phyloP scores from a whole-genome alignment of 2,797 vertebrate genomes.

The Megalops cyprinoides region DNA sequence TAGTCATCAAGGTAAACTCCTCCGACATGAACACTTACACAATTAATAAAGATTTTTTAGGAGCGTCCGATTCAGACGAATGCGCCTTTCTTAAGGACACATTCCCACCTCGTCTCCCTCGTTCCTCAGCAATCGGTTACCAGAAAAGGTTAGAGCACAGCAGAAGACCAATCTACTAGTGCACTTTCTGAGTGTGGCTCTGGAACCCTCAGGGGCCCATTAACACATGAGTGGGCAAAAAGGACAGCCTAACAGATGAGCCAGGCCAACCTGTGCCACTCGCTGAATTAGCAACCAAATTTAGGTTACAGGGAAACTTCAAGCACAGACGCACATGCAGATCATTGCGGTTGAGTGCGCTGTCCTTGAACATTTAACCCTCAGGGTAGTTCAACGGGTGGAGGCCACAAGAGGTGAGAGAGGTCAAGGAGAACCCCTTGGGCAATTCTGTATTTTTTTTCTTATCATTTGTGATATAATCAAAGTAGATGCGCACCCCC shows the following conservation, averaged over 20 bases:
- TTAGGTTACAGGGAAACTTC: not conserved
- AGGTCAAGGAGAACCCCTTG: constrained; percentile 46
- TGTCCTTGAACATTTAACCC: constrained; percentile 58
- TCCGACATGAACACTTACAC: not conserved
- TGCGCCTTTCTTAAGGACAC: not conserved
- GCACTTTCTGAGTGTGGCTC: not conserved
- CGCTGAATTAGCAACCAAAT: constrained; percentile 4
- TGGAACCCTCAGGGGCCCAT: constrained; percentile 52
- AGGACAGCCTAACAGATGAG: constrained; percentile 49
- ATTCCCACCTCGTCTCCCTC: not conserved
- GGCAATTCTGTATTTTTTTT: constrained; percentile 54
- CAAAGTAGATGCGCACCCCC: constrained; percentile 22
- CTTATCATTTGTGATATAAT: constrained; percentile 55
- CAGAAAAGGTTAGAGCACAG: not conserved
- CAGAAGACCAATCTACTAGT: not conserved
- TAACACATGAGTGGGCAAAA: constrained; percentile 56
- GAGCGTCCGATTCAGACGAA: not conserved
- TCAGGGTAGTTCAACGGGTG: constrained; percentile 48
- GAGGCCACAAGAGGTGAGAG: constrained; percentile 45
- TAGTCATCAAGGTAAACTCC: not conserved
- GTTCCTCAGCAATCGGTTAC: not conserved
- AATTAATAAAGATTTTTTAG: not conserved
- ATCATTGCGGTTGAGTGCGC: constrained; percentile 39
- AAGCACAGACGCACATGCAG: constrained; percentile 15
- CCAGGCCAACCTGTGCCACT: constrained; percentile 53